phyloP scores from a whole-genome alignment of 2,888 invertebrate genomes.

The Morpho achilles region DNA sequence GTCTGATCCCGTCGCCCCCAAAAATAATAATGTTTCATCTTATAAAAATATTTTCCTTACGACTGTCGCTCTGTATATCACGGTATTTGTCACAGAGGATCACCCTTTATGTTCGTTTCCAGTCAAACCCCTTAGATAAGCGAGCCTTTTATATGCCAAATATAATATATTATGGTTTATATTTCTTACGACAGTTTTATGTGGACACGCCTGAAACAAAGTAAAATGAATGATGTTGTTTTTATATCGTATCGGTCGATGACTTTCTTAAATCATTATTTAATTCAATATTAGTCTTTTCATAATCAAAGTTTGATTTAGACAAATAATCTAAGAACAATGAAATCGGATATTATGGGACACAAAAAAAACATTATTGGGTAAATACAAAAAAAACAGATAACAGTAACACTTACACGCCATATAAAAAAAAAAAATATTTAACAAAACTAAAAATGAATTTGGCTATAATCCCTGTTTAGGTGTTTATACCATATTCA shows the following conservation, averaged over 20 bases:
- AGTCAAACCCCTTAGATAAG: slow-evolving; percentile 80
- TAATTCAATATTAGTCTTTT: too few relatives aligned
- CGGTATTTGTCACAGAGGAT: slow-evolving; percentile 79
- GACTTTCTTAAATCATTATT: too few relatives aligned
- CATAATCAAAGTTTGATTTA: too few relatives aligned
- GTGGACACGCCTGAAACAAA: slow-evolving; percentile 42
- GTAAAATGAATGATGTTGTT: background rate
- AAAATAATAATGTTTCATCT: slow-evolving; percentile 80
- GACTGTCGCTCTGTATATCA: slow-evolving; percentile 78
- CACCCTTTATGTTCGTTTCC: slow-evolving; percentile 80
- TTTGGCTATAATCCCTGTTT: too few relatives aligned
- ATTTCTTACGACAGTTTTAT: slow-evolving; percentile 54
- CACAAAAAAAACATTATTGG: too few relatives aligned
- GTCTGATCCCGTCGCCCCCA: slow-evolving; percentile 72
- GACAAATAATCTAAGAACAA: too few relatives aligned
- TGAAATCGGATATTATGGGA: too few relatives aligned
- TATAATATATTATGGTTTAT: slow-evolving; percentile 79
- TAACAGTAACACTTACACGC: too few relatives aligned
- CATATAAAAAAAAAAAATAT: too few relatives aligned
- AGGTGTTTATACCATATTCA: too few relatives aligned
- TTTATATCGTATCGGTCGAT: background rate
- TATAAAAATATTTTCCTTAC: slow-evolving; percentile 79
- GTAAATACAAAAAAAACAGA: too few relatives aligned
- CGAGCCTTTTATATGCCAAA: slow-evolving; percentile 80
- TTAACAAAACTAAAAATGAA: too few relatives aligned